Evolutionary conservation across 1,140 invertebrate species (phyloP).

Genomic region (Bombus balteatus): DNA sequence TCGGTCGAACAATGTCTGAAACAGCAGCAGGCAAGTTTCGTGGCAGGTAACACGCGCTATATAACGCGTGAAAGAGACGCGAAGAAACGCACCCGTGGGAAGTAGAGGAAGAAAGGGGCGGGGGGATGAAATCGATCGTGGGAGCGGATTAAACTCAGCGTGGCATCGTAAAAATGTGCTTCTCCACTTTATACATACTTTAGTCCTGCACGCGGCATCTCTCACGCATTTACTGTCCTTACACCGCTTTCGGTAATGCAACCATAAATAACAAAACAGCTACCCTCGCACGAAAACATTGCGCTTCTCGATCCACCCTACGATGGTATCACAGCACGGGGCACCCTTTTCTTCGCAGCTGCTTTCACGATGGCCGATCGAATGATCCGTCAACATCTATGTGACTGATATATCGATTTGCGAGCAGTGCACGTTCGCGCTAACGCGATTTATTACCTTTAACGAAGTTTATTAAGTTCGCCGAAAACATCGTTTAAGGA

Average conservation of each 20-base stretch:
- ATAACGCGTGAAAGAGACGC: not conserved
- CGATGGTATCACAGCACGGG: conserved; percentile 35
- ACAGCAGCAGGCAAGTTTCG: not conserved
- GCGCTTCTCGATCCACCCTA: conserved; percentile 25
- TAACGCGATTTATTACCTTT: not conserved
- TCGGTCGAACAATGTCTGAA: conserved; percentile 6
- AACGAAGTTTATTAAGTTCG: not conserved
- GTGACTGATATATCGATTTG: conserved; percentile 48
- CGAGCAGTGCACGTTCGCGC: not conserved
- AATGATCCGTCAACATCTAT: conserved; percentile 48
- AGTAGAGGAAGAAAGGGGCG: too few species aligned
- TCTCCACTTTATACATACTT: conserved; percentile 69
- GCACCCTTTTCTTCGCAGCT: conserved; percentile 37
- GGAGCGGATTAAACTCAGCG: conserved; percentile 62
- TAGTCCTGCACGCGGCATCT: conserved; percentile 63
- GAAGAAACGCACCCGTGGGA: too few species aligned
- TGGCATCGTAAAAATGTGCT: conserved; percentile 64
- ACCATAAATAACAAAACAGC: conserved; percentile 70
- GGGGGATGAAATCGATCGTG: conserved; percentile 57
- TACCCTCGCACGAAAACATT: conserved; percentile 26
- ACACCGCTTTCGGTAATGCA: conserved; percentile 67
- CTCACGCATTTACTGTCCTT: conserved; percentile 66
- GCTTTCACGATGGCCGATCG: conserved; percentile 36
- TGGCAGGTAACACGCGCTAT: not conserved
- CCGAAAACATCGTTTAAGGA: not conserved